phyloP scores from a whole-genome alignment of 2,113 vertebrate genomes.

The Microcebus tavaratra region DNA sequence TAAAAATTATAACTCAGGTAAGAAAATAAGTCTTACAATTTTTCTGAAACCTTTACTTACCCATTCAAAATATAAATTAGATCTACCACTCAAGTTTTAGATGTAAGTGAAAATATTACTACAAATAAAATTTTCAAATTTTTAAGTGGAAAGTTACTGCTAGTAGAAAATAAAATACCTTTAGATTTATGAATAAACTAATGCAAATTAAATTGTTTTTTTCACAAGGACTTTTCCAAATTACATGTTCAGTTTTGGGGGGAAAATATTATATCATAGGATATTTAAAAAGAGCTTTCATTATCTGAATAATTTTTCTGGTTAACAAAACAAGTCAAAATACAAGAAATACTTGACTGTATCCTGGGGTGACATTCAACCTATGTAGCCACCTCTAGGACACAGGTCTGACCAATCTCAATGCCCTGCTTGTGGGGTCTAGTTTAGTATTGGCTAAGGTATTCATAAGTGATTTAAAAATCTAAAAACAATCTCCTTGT shows the following conservation, averaged over 20 bases:
- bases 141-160: neutral
- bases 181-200: neutral
- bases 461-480: neutral
- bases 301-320: neutral
- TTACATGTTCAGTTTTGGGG: neutral
- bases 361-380: neutral
- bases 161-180: neutral
- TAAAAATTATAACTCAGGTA: neutral
- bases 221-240: neutral
- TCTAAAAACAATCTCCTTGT: neutral
- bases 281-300: neutral
- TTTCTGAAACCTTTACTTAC: neutral
- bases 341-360: neutral
- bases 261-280: neutral
- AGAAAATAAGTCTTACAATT: neutral
- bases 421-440: neutral
- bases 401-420: no score
- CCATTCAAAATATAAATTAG: neutral
- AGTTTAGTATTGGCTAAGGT: neutral
- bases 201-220: neutral
- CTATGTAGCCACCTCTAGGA: accelerated
- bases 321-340: slow-evolving; percentile 31
- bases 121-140: neutral
- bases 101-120: neutral
- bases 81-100: neutral